Evolutionary conservation across 2,888 invertebrate species (phyloP).

Genomic region (Eulithis prunata): DNA sequence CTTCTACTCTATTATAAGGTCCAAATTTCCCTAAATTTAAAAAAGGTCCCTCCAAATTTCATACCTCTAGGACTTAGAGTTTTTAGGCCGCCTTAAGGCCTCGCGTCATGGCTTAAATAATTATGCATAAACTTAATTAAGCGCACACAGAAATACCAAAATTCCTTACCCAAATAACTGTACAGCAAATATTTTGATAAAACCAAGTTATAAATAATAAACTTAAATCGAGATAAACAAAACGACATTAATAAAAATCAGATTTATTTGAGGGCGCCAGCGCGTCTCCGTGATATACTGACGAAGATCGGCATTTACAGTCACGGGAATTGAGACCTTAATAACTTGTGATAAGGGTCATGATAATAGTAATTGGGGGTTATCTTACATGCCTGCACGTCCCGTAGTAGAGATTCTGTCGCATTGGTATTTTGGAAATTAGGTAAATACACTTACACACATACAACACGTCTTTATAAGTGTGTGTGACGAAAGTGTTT

Average conservation of each 20-base stretch:
- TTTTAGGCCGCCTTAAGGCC: too few relatives aligned
- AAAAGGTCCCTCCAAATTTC: too few relatives aligned
- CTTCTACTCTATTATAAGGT: too few relatives aligned
- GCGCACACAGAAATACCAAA: constrained; percentile 12
- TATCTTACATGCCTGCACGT: constrained; percentile 13
- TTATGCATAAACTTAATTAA: constrained; percentile 10
- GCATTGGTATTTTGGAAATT: constrained; percentile 18
- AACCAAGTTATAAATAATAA: constrained; percentile 77
- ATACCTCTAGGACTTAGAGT: too few relatives aligned
- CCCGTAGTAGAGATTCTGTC: not conserved
- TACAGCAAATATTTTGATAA: constrained; percentile 40
- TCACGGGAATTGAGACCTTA: constrained; percentile 23
- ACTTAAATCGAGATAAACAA: constrained; percentile 72
- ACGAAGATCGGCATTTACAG: constrained; percentile 46
- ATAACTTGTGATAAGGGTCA: constrained; percentile 21
- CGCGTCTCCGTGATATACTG: constrained; percentile 69
- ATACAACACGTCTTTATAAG: not conserved
- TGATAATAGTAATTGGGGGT: constrained; percentile 13
- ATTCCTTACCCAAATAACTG: constrained; percentile 29
- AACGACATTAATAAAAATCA: constrained; percentile 80
- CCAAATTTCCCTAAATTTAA: too few relatives aligned
- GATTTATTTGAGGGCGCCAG: constrained; percentile 80
- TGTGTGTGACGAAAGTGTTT: too few relatives aligned
- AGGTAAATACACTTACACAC: not conserved
- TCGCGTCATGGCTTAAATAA: too few relatives aligned